Base-by-base conservation (phyloP, 2,888 invertebrate species). In the Polymixis flavicincta region DNA sequence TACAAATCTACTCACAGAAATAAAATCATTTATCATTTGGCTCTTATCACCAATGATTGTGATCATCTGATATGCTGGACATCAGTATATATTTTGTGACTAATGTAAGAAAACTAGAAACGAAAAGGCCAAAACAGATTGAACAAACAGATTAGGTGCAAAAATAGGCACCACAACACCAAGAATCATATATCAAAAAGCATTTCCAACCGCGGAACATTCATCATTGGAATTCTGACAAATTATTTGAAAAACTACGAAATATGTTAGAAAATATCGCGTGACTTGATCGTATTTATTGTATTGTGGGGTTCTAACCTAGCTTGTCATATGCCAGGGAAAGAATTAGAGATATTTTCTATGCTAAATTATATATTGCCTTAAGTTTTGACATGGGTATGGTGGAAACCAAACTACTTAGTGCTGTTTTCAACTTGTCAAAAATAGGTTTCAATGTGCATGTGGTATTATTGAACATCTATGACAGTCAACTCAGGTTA, bases 211-310 rank as follows among this genome's bases (percentile, higher is more conserved):
- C 59, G 14, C 54, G 11, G 6, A 57, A 60, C 76, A 83, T 86
- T 85, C 28, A 79, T 85, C 77, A 85, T 59, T 17, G n/a, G 60
- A 66, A 64, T 76, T 78, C 76, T 78, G 72, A 73, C 83, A 83
- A 81, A 85, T 85, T 69, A 74, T 83, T 85, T 80, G 69, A 80
- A 83, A 81, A 86, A 77, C 75, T 71, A 64, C 66, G 68, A 72
- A 81, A 74, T 61, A 48, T 28, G 74, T 65, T 11, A 71, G 69
- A 76, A 72, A 74, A 70, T 22, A 83, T 88, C 70, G 90, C 89
- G 89, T 90, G 90, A 85, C 80, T 70, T 17, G 4, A 55, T 45
- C 69, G 78, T 66, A 82, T 77, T 59, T 88, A 81, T 76, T 86
- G 83, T 78, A 78, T 80, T 77, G 71, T 32, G 52, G 68, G 65